phyloP scores from a whole-genome alignment of 2,113 vertebrate species.

The Calidris pugnax region DNA sequence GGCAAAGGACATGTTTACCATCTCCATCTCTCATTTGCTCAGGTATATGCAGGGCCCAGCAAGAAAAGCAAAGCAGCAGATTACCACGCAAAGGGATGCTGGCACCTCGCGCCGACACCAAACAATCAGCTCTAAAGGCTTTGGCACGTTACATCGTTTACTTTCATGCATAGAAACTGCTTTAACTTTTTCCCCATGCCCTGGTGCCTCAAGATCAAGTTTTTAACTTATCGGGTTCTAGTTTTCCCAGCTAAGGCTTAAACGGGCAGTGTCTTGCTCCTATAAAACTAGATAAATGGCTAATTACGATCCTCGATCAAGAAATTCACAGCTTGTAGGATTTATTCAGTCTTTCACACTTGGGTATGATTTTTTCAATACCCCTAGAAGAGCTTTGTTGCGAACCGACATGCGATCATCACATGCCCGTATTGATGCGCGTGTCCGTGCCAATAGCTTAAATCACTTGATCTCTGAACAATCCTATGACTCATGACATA shows the following conservation, averaged over 20 bases:
- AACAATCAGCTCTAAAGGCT: not conserved
- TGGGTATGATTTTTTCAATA: not conserved
- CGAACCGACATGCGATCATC: not conserved
- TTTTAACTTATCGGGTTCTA: not conserved
- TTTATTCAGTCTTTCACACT: not conserved
- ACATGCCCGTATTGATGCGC: slow-evolving; percentile 25
- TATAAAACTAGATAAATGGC: not conserved
- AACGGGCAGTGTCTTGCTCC: not conserved
- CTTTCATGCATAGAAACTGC: not conserved
- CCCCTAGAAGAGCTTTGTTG: not conserved
- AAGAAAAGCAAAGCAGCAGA: not conserved
- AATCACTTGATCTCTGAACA: slow-evolving; percentile 74
- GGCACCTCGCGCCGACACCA: fast-evolving
- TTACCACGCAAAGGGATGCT: not conserved
- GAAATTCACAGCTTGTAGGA: not conserved
- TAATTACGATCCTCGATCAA: not conserved
- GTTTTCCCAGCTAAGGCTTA: not conserved
- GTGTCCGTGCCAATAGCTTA: slow-evolving; percentile 44
- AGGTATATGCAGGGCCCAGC: not conserved
- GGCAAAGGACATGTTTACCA: slow-evolving; percentile 13
- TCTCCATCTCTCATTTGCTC: not conserved
- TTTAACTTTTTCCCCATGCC: not conserved
- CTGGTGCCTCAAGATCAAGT: not conserved
- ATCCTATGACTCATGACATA: slow-evolving; percentile 77
- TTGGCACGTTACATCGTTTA: not conserved